Conservation (phyloP, 2,888 invertebrate genomes). For the Xestia rhomboidea region DNA sequence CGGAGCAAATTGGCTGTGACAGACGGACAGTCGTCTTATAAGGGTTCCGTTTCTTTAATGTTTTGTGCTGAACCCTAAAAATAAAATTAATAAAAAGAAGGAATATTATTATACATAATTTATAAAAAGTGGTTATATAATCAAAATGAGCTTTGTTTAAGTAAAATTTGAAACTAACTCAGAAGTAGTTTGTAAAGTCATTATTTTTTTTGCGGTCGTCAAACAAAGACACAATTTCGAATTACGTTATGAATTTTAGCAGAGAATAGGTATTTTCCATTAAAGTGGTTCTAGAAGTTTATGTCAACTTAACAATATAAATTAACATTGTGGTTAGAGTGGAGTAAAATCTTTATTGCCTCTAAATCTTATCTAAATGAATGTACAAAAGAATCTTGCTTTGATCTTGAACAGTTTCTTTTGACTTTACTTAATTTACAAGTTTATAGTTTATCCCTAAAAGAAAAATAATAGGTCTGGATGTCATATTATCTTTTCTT, state of each 20-base stretch:
- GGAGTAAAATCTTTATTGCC: slow-evolving; percentile 20
- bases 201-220: slow-evolving; percentile 42
- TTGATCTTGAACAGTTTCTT: slow-evolving; percentile 27
- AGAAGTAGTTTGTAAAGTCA: slow-evolving; percentile 43
- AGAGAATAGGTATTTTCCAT: slow-evolving; percentile 35
- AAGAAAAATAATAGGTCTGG: not conserved
- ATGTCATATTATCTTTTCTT: not conserved
- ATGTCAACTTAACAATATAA: slow-evolving; percentile 47
- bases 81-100: too few relatives aligned
- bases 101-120: too few relatives aligned
- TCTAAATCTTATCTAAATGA: slow-evolving; percentile 32
- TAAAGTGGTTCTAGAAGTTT: slow-evolving; percentile 37
- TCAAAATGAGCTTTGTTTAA: slow-evolving; percentile 18
- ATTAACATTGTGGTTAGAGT: slow-evolving; percentile 30
- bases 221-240: slow-evolving; percentile 31
- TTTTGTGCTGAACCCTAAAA: too few relatives aligned
- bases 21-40: too few relatives aligned
- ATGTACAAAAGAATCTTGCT: slow-evolving; percentile 26
- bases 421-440: not conserved
- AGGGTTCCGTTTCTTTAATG: too few relatives aligned
- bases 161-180: slow-evolving; percentile 18
- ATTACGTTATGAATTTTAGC: slow-evolving; percentile 31
- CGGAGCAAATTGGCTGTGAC: too few relatives aligned
- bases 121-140: slow-evolving; percentile 9
- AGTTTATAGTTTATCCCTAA: not conserved